These are phyloP conservation scores for Odontothrips loti DNA, from an alignment of 2,888 invertebrate species.

Conservation along the genomic window DNA sequence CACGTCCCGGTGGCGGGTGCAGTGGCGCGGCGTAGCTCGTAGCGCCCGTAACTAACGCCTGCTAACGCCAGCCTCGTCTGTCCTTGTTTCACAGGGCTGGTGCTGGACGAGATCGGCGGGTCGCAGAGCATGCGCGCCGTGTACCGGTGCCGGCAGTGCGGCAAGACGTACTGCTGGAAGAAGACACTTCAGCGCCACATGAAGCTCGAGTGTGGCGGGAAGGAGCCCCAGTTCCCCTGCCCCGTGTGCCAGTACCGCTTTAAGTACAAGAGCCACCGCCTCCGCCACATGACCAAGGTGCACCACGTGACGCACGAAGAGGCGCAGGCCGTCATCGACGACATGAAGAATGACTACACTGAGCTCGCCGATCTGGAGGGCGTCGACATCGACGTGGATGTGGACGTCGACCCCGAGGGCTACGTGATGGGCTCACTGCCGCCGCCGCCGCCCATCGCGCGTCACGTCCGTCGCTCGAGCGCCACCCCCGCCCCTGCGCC, in stretches of 20 bases:
- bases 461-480: background rate
- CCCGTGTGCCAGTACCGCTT: constrained; percentile 40
- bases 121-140: constrained; percentile 10
- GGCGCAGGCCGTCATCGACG: constrained; percentile 22
- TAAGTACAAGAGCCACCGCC: constrained; percentile 23
- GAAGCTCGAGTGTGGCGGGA: constrained; percentile 43
- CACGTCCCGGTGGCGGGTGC: background rate
- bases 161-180: constrained; percentile 35
- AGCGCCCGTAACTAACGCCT: background rate
- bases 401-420: background rate
- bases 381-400: constrained; percentile 6
- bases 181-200: constrained; percentile 35
- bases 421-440: background rate
- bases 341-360: background rate
- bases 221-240: constrained; percentile 47
- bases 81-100: background rate
- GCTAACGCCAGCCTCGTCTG: background rate
- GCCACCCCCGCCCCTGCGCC: background rate
- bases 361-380: background rate
- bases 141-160: constrained; percentile 31
- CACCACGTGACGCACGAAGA: constrained; percentile 16
- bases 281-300: constrained; percentile 11
- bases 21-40: background rate
- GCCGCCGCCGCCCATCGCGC: background rate
- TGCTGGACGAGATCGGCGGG: constrained; percentile 16